Evolutionary conservation across 2,113 vertebrate species (phyloP), one percentile per base, ranked within the genome.

Genomic region (Bubalus kerabau): DNA sequence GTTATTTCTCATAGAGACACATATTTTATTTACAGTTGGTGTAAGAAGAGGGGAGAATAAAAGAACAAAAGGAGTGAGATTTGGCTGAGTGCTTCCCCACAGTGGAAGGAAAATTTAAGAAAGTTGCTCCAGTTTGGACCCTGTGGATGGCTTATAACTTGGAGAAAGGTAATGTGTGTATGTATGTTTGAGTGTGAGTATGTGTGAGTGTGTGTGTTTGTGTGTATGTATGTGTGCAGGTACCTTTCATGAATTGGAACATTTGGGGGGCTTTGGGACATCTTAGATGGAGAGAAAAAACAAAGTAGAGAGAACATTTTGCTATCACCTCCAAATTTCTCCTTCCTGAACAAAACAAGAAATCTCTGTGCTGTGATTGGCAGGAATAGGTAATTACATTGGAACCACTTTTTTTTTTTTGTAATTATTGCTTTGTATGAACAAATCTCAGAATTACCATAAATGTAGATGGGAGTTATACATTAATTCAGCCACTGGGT

Each of bases 401-500:
- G 7, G 6, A 36, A 60, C 36, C 19, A 19, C 8, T 19, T 57
- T 11, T 57, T 43, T 46, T 62, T 36, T 62, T 36, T 36, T 48
- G 50, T 71, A 64, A 57, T 87, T 94, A 11, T 74, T 87, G 50
- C 6, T 80, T 92, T 87, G 46, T 94, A 32, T 87, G 74, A 95
- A 90, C 32, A 80, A 87, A 96, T 52, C 52, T 94, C 81, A 94
- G 80, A 74, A 62, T 94, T 91, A 60, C 43, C 87, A 87, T 88
- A 90, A 71, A 78, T 21, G 12, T 14, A 46, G 12, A 40, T 40
- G 11, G 71, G 1, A 5, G 8, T 30, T 76, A 48, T 24, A 80
- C 32, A 48, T 43, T 83, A 94, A 87, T 16, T 5, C 46, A 6
- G 46, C 78, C 43, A 19, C 62, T 40, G n/a, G 76, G 74, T 67